Base-by-base conservation (phyloP, 2,113 vertebrate species). In the Tachuris rubrigastra region DNA sequence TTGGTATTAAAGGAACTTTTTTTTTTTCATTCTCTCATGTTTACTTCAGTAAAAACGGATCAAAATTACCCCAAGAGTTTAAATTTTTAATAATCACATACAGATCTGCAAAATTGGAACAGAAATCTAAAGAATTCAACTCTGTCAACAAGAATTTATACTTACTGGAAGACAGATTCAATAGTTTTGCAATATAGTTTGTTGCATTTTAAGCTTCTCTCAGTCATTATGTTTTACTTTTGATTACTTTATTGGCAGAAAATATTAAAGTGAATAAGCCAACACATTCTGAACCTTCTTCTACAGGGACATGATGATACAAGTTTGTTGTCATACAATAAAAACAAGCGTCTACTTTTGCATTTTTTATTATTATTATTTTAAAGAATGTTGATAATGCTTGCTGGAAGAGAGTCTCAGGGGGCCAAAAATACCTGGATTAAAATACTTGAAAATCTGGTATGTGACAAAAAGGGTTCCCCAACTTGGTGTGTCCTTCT, bases 371-470 rank as follows among this genome's bases (percentile, higher is more conserved):
- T 46, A 46, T 46, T 46, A 46, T 72, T 20, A 7, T 23, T 85
- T 77, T 90, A 31, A 73, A 56, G 12, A 49, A 53, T 14, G 5
- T 5, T 53, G 11, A 14, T 39, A 63, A 12, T 37, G 6, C 5
- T 24, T 72, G 6, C 6, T 44, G 13, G 23, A 73, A 39, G 17
- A 9, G 10, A 50, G 10, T 33, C 9, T 59, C 3, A 37, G n/a
- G 3, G 27, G n/a, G 44, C 8, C 0, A 73, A 63, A 67, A 20
- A 8, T 2, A 8, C n/a, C n/a, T n/a, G n/a, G 5, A 24, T 52
- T 52, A 12, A 42, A 76, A 65, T 39, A 17, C 4, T 53, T 35
- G 23, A 73, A 81, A 63, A 88, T 39, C 28, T 73, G 19, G 0
- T 11, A 7, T 41, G 9, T 28, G 23, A 17, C 19, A 31, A 85